Conservation (phyloP, 1,140 invertebrate genomes). For the Stratiolaelaps scimitus region DNA sequence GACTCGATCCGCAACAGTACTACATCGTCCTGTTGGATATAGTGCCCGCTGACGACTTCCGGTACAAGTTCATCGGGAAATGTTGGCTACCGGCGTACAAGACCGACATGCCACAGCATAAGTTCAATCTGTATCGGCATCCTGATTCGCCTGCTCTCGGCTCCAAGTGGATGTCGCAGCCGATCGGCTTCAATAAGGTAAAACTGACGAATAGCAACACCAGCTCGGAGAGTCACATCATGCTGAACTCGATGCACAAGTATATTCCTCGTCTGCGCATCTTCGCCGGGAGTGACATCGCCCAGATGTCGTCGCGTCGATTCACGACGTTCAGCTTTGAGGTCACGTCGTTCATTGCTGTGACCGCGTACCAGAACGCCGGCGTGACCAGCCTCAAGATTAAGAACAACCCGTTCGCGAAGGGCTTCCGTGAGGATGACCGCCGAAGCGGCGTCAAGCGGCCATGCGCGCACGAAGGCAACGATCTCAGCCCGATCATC, state of each 20-base stretch:
- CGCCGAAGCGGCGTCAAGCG: neutral
- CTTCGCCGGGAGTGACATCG: slow-evolving; percentile 38
- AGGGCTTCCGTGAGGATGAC: slow-evolving; percentile 45
- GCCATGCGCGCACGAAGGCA: neutral
- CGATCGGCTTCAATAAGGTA: slow-evolving; percentile 50
- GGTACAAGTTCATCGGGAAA: slow-evolving; percentile 42
- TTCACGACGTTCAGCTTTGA: slow-evolving; percentile 45
- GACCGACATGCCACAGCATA: slow-evolving; percentile 35
- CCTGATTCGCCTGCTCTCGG: slow-evolving; percentile 49
- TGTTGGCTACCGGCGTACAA: slow-evolving; percentile 39
- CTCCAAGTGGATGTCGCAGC: slow-evolving; percentile 48
- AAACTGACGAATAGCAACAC: slow-evolving; percentile 49
- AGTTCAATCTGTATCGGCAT: slow-evolving; percentile 46
- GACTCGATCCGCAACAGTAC: slow-evolving; percentile 43
- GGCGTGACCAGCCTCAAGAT: slow-evolving; percentile 50
- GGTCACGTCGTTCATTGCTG: slow-evolving; percentile 49
- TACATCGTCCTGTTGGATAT: slow-evolving; percentile 50
- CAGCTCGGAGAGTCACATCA: slow-evolving; percentile 42
- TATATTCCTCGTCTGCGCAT: slow-evolving; percentile 47
- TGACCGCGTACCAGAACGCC: slow-evolving; percentile 52
- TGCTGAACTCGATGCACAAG: slow-evolving; percentile 48
- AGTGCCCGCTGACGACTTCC: slow-evolving; percentile 46
- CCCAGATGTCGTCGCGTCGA: slow-evolving; percentile 27
- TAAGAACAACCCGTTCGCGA: slow-evolving; percentile 49
- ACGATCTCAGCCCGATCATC: too few relatives aligned